A percentile compares a stretch with the other conserved stretches of the same genome.
phyloP scores from a whole-genome alignment of 2,797 vertebrate species.

The Pogonophryne albipinna region DNA sequence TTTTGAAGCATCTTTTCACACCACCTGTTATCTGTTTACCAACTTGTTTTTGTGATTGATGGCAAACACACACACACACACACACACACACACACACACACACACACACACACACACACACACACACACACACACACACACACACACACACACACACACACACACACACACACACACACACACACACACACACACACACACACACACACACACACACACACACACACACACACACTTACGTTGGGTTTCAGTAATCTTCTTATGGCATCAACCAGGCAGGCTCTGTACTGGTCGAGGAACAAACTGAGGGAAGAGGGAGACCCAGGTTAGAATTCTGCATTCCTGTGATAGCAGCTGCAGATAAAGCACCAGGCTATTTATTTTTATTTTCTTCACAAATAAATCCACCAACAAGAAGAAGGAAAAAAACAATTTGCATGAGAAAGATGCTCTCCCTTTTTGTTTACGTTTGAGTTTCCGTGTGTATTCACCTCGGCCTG shows the following conservation, averaged over 20 bases:
- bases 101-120: constrained; percentile 40
- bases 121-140: constrained; percentile 53
- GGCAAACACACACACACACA: constrained; percentile 3
- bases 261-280: constrained; percentile 97
- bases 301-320: constrained; percentile 86
- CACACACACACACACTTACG: constrained; percentile 89
- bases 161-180: constrained; percentile 16
- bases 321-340: constrained; percentile 89
- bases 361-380: constrained; percentile 90
- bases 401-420: constrained; percentile 69
- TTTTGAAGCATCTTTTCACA: background rate
- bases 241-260: constrained; percentile 97
- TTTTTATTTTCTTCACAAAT: constrained; percentile 82
- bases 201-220: too few relatives aligned
- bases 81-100: constrained; percentile 64
- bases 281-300: constrained; percentile 98
- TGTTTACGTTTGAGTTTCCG: constrained; percentile 57
- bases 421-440: constrained; percentile 83
- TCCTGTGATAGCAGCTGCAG: constrained; percentile 86
- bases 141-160: constrained; percentile 29
- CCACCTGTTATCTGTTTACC: background rate
- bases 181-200: too few relatives aligned
- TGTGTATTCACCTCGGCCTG: constrained; percentile 51
- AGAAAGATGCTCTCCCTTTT: constrained; percentile 65
- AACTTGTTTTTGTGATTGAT: constrained; percentile 1